A percentile compares a stretch with the other conserved stretches of the same genome.
Conservation (phyloP, 2,888 invertebrate species). For the Nematopogon swammerdamellus region DNA sequence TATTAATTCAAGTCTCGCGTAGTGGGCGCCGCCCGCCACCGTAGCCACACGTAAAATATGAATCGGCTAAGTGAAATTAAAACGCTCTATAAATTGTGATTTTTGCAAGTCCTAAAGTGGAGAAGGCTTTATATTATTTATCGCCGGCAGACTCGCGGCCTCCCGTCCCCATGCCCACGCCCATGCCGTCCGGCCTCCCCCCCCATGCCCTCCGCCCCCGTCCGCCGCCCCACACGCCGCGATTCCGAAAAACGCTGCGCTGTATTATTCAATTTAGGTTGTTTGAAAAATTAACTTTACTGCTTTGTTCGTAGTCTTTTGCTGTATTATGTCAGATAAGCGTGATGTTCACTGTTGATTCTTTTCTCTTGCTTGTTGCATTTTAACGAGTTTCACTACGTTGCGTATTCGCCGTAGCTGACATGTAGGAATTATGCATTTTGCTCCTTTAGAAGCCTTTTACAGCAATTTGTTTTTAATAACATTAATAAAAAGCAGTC, state of each 20-base stretch:
- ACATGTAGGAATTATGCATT: too few relatives aligned
- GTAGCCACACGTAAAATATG: conserved; percentile 58
- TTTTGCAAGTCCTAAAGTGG: conserved; percentile 58
- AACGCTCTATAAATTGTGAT: conserved; percentile 58
- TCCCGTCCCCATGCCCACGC: conserved; percentile 7
- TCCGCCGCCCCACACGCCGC: conserved; percentile 36
- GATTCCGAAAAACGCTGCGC: conserved; percentile 43
- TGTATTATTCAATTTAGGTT: conserved; percentile 42
- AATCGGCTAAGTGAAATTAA: conserved; percentile 58
- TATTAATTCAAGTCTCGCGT: conserved; percentile 52
- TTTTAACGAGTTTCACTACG: too few relatives aligned
- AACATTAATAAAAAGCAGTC: too few relatives aligned
- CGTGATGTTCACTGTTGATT: too few relatives aligned
- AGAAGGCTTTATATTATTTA: conserved; percentile 57
- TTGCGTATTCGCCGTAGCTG: too few relatives aligned
- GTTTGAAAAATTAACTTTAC: conserved; percentile 38
- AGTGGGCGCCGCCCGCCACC: too few relatives aligned
- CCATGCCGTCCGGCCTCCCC: too few relatives aligned
- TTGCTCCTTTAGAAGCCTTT: too few relatives aligned
- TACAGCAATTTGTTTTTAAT: too few relatives aligned
- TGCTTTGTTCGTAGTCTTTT: conserved; percentile 3
- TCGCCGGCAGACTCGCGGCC: conserved; percentile 39
- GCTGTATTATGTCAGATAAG: too few relatives aligned
- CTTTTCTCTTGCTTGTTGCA: too few relatives aligned
- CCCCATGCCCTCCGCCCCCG: too few relatives aligned